Base-by-base conservation (phyloP, 1,140 invertebrate species). In the Hesperophylax magnus region DNA sequence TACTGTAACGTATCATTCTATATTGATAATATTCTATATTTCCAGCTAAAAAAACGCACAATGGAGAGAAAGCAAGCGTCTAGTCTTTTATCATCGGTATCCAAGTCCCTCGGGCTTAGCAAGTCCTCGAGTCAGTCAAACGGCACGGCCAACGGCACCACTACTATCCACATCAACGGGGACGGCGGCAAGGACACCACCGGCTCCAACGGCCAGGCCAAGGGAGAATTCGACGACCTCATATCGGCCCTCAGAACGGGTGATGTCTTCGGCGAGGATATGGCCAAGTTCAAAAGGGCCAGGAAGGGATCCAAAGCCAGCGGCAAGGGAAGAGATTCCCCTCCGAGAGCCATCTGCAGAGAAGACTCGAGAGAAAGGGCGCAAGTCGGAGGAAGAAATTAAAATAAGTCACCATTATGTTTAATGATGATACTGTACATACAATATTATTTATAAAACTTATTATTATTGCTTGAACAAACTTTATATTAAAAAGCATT, bases 251-350 rank as follows among this genome's bases (percentile, higher is more conserved):
- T 99, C 18, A 91, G 98, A 85, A 98, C 97, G 0, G 98, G 98
- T 0, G 98, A 99, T 86, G 97, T 99, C 0, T 99, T 99, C 87
- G 97, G 97, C 0, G 98, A 99, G 87, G 98, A 99, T 86, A 96
- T 99, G 81, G 97, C 96, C 34, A 97, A 97, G 87, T 96, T 97
- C 88, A 96, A 97, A 84, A 89, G 96, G 53, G 96, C 94, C 11
- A 91, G 94, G 74, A 94, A 94, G 85, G 90, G 92, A 1, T 91
- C 92, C 0, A 93, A 93, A 81, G 89, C 91, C 20, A 89, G 89
- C 78, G 90, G 92, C 47, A 89, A 89, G 81, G 77, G 89, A 0
- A 77, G 89, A 3, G 91, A 91, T 80, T 93, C 92, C 0, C 92
- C 92, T 0, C 92, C 94, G 0, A 88, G 92, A 74, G 92, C 91